Base-by-base conservation (phyloP, 1,140 invertebrate genomes). In the Armadillidium nasatum region DNA sequence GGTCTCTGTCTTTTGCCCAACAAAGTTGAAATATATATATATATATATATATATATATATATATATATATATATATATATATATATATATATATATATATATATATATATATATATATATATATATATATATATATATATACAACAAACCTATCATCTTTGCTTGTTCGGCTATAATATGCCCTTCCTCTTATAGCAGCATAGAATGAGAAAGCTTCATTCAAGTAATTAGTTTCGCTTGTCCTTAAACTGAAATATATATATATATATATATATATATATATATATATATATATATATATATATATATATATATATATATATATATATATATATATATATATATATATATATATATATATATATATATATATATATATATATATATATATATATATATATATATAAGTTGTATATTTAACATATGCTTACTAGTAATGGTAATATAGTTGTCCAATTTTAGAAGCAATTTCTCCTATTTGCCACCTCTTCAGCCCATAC, bases 401-500 rank as follows among this genome's bases (percentile, higher is more conserved):
- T 33, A 33, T 33, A 33, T 33, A 33, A 33, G 33, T 33, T 33
- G 6, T 6, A 33, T 33, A 6, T 33, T 33, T 6, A 33, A 33
- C 33, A 33, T 33, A 33, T 15, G 89, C 92, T 91, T 88, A 95
- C 93, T 99, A 99, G 86, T 98, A 99, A 86, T 98, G 96, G 85
- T 98, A 99, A 86, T 98, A 98, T 21, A 99, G 90, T 86, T 99
- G 96, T 78, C 96, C 96, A 85, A 98, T 99, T 88, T 98, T 98
- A 11, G 95, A 97, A 13, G 96, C 96, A 79, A 99, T 97, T 87
- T 99, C 96, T 71, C 96, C 96, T 82, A 99, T 98, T 87, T 99
- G 96, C 96, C 96, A 99, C 80, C 96, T 86, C 83, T 98, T 98
- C 79, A 99, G 86, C 21, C 94, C 94, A 86, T 98, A 98, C 86